phyloP scores from a whole-genome alignment of 2,797 vertebrate species.

The Bothrops alternatus region DNA sequence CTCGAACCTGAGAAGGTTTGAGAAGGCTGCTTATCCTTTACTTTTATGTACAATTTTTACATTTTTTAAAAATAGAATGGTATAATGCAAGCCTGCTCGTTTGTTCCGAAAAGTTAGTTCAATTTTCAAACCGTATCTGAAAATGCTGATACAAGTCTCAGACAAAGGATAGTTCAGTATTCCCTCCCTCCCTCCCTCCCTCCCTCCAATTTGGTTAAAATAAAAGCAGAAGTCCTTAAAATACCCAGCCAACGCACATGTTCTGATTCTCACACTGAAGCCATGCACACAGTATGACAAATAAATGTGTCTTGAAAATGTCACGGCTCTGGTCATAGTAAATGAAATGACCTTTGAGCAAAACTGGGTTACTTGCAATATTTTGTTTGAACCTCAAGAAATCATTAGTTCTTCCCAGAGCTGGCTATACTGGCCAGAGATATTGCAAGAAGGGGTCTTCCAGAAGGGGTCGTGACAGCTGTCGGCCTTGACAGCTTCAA shows the following conservation, averaged over 20 bases:
- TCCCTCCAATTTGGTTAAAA: not conserved
- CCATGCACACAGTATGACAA: not conserved
- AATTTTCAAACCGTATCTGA: not conserved
- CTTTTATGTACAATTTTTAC: not conserved
- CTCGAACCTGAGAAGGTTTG: not conserved
- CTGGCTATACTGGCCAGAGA: too few species aligned
- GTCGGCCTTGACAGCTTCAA: too few species aligned
- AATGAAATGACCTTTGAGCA: not conserved
- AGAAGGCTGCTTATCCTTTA: not conserved
- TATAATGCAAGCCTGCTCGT: not conserved
- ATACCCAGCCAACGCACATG: not conserved
- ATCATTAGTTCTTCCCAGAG: not conserved
- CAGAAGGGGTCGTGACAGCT: too few species aligned
- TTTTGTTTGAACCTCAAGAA: not conserved
- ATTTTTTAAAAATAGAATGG: not conserved
- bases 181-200: not conserved
- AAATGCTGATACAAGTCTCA: not conserved
- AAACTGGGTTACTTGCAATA: not conserved
- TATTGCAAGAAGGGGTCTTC: too few species aligned
- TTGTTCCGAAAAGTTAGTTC: not conserved
- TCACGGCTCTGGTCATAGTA: not conserved
- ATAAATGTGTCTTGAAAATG: not conserved
- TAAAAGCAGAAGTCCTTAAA: not conserved
- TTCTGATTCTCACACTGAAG: not conserved
- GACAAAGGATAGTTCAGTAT: not conserved